Evolutionary conservation across 2,113 vertebrate species (phyloP), one percentile per base, ranked within the genome.

Genomic region (Tangachromis dhanisi): DNA sequence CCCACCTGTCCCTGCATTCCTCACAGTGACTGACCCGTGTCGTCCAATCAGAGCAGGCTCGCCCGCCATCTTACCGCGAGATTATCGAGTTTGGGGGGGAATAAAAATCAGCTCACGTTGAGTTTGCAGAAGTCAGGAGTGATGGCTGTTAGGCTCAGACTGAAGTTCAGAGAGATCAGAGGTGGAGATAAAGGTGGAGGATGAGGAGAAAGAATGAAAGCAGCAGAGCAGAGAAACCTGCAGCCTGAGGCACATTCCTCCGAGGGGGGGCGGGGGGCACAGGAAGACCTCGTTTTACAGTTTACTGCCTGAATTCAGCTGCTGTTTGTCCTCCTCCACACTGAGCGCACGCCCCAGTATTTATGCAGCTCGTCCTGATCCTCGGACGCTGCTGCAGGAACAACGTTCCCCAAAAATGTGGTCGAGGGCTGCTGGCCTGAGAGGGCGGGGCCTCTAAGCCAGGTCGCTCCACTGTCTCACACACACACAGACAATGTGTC

Each of bases 1-100:
- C 80, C 90, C 83, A 91, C 91, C 92, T 94, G 86, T 88, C 85
- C 68, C 29, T 79, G 83, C 93, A 95, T 95, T 95, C 94, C 92
- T 94, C 16, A 2, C 53, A 40, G 49, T 17, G 87, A 92, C 87
- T 93, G 93, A 93, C 89, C 93, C 87, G 31, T 93, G 85, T 91
- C 86, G 40, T 87, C 86, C 87, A 89, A 86, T 92, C 90, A 59
- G 31, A 45, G 35, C 7, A 47, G 35, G 53, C 57, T 88, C 54
- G 82, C 66, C 61, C 73, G 42, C 51, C 82, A 63, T 51, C 45
- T 59, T 86, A 38, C 51, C 1, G 45, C 5, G 19, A 90, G 89
- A 86, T 83, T 29, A 54, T 51, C 2, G 26, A 33, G 55, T 9
- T 7, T n/a, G 2, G 13, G 68, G 13, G 42, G 21, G 8, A 2